phyloP scores from a whole-genome alignment of 2,797 vertebrate species.

The Falco peregrinus region DNA sequence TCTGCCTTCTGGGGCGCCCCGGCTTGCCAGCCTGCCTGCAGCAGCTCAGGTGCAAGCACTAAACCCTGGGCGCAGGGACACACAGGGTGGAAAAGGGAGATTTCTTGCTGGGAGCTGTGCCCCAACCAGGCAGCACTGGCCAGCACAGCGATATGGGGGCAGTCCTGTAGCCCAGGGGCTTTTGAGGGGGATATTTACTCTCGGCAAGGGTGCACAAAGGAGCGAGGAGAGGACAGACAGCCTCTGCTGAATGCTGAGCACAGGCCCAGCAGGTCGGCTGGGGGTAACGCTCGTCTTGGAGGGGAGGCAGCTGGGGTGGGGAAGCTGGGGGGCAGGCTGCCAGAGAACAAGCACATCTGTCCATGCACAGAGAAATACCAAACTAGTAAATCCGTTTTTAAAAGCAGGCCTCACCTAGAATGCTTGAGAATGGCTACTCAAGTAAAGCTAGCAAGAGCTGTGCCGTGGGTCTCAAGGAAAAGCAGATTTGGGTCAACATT shows the following conservation, averaged over 20 bases:
- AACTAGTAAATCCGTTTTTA: neutral
- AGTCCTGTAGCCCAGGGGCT: fast-evolving
- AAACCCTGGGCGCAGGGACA: neutral
- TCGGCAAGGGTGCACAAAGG: neutral
- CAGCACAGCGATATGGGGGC: neutral
- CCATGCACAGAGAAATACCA: neutral
- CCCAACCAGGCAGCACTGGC: neutral
- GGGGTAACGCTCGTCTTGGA: neutral
- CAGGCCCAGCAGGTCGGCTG: neutral
- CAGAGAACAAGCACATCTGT: neutral
- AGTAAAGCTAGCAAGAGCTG: neutral
- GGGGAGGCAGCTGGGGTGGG: neutral
- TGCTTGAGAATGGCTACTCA: neutral
- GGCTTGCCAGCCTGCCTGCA: neutral
- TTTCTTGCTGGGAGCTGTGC: neutral
- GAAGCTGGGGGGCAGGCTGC: neutral
- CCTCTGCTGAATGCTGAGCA: neutral
- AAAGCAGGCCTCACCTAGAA: neutral
- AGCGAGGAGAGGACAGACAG: neutral
- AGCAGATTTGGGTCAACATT: neutral
- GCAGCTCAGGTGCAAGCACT: neutral
- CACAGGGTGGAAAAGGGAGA: neutral
- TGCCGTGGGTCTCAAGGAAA: neutral
- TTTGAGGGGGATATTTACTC: neutral
- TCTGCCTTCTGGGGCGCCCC: neutral